Evolutionary conservation across 2,113 vertebrate genomes (phyloP).

Genomic region (Recurvirostra avosetta): DNA sequence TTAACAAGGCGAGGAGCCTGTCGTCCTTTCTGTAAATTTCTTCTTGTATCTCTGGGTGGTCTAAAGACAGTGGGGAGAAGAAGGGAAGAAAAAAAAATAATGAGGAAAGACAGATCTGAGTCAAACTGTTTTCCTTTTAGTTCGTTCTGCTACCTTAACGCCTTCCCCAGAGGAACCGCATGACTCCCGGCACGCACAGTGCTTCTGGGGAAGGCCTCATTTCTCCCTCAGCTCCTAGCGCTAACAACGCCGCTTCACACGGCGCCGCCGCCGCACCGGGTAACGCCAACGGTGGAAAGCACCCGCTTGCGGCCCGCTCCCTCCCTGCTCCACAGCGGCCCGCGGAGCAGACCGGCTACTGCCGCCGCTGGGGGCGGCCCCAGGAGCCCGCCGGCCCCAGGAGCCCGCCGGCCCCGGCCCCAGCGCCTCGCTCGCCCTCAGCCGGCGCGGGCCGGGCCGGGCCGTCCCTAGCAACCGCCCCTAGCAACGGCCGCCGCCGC

Average conservation of each 20-base stretch:
- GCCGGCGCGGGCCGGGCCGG: too few relatives aligned
- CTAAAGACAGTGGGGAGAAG: background rate
- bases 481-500: background rate
- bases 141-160: too few relatives aligned
- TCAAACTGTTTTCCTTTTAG: fast-evolving
- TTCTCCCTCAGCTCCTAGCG: background rate
- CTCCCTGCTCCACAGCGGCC: background rate
- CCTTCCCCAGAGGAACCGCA: background rate
- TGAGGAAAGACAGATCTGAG: background rate
- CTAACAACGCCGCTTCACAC: fast-evolving
- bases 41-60: slow-evolving; percentile 36
- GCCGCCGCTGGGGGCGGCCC: too few relatives aligned
- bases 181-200: fast-evolving
- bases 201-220: background rate
- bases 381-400: too few relatives aligned
- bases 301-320: background rate
- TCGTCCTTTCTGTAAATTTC: slow-evolving; percentile 77
- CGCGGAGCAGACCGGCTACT: background rate
- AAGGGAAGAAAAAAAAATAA: fast-evolving
- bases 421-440: background rate
- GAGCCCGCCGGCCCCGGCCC: background rate
- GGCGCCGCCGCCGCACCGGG: background rate
- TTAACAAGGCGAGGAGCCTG: slow-evolving; percentile 75
- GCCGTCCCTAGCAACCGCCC: too few relatives aligned
- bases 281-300: background rate